These are phyloP conservation scores for Pyrrhosoma nymphula DNA, from an alignment of 2,888 invertebrate species.

Conservation along the genomic window DNA sequence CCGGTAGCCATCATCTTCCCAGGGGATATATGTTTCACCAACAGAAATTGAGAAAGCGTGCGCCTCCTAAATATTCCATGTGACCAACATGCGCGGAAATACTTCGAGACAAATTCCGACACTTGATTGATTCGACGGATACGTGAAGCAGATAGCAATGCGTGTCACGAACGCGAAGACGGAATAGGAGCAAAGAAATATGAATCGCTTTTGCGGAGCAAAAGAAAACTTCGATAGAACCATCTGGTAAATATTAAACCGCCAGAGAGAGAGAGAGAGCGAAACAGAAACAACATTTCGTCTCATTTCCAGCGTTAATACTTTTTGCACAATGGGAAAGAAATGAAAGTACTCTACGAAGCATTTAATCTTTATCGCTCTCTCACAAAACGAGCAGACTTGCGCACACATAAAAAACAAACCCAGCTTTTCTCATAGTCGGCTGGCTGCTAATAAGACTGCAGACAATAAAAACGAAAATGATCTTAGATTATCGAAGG, in stretches of 20 bases:
- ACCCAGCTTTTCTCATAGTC: background rate
- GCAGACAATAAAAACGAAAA: slow-evolving; percentile 27
- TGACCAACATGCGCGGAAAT: background rate
- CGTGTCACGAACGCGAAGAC: background rate
- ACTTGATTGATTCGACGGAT: background rate
- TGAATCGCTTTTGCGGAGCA: background rate
- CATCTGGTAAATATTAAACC: slow-evolving; percentile 6
- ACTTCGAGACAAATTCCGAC: background rate
- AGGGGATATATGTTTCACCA: background rate
- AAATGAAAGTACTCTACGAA: background rate
- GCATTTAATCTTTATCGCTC: slow-evolving; percentile 19
- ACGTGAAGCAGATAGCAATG: background rate
- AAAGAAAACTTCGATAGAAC: background rate
- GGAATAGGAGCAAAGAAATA: background rate
- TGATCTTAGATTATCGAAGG: slow-evolving; percentile 26
- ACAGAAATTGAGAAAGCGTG: background rate
- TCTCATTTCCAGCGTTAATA: background rate
- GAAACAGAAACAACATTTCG: background rate
- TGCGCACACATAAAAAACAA: background rate
- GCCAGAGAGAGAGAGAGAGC: background rate
- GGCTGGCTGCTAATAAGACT: background rate
- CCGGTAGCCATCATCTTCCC: background rate
- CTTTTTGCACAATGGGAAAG: background rate
- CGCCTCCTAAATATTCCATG: background rate
- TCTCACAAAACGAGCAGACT: background rate